Percentiles rank a stretch among this genome's conserved stretches.
phyloP scores from a whole-genome alignment of 2,113 vertebrate species.

The Riparia riparia region DNA sequence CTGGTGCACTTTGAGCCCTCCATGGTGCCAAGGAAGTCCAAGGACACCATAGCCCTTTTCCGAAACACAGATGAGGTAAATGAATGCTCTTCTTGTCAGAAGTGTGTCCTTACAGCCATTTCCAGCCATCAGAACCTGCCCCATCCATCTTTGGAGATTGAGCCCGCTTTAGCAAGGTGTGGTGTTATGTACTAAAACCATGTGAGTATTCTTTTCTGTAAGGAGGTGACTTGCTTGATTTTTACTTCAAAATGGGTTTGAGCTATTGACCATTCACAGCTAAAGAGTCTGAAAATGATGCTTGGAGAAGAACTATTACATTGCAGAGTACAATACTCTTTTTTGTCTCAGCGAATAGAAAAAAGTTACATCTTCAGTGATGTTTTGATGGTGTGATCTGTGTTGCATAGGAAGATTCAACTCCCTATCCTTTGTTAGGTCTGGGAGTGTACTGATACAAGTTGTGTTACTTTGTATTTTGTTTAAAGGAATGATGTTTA shows the following conservation, averaged over 20 bases:
- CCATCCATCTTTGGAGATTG: rapidly evolving
- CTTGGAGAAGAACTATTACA: not conserved
- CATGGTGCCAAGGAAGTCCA: constrained; percentile 78
- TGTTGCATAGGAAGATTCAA: not conserved
- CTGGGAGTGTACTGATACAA: not conserved
- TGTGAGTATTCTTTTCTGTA: not conserved
- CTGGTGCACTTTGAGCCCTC: constrained; percentile 88
- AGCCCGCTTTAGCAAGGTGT: not conserved
- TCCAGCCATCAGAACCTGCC: not conserved
- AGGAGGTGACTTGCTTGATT: not conserved
- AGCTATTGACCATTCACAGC: not conserved
- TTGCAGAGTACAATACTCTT: not conserved
- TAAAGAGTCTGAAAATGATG: not conserved
- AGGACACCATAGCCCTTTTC: constrained; percentile 43
- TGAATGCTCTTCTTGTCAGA: not conserved
- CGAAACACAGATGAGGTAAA: constrained; percentile 67
- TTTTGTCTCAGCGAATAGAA: not conserved
- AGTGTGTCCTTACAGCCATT: not conserved
- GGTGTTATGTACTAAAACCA: not conserved
- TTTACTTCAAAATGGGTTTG: not conserved
- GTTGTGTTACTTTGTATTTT: not conserved
- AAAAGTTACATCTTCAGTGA: not conserved
- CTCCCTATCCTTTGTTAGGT: not conserved
- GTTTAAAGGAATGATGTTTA: not conserved
- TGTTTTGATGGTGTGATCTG: not conserved